phyloP scores from a whole-genome alignment of 1,140 invertebrate genomes.

The Adoxophyes honmai region DNA sequence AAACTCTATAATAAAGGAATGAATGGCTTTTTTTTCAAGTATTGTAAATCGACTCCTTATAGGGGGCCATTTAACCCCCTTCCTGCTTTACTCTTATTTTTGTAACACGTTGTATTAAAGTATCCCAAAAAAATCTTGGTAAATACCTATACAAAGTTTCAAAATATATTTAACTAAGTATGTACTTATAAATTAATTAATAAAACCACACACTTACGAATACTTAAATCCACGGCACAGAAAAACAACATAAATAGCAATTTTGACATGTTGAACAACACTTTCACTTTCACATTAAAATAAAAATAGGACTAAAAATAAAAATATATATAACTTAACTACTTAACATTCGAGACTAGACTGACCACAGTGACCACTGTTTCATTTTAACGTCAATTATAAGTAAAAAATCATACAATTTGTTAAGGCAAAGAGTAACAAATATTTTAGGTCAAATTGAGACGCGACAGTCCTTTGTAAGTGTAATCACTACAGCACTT shows the following conservation, averaged over 20 bases:
- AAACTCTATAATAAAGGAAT: no score
- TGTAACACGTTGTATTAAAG: no score
- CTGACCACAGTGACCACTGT: not conserved
- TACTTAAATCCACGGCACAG: not conserved
- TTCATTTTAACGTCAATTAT: slow-evolving; percentile 1
- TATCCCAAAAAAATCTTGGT: no score
- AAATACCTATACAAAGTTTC: no score
- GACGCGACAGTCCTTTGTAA: no score
- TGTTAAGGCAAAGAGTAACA: not conserved
- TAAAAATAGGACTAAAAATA: no score
- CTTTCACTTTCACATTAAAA: not conserved
- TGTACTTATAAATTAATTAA: not conserved
- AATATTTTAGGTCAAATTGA: not conserved
- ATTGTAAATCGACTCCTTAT: no score
- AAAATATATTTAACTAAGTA: no score
- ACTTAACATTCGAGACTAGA: not conserved
- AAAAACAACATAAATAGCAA: slow-evolving; percentile 2
- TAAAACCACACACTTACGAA: not conserved
- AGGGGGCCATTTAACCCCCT: no score
- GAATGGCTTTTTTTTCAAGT: no score
- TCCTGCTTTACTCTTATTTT: no score
- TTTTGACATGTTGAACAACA: not conserved
- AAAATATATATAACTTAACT: slow-evolving; percentile 1
- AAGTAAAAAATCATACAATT: not conserved
- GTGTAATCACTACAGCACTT: no score